These are phyloP conservation scores for Chaenogobius annularis DNA, from an alignment of 2,113 vertebrate species.

Conservation along the genomic window DNA sequence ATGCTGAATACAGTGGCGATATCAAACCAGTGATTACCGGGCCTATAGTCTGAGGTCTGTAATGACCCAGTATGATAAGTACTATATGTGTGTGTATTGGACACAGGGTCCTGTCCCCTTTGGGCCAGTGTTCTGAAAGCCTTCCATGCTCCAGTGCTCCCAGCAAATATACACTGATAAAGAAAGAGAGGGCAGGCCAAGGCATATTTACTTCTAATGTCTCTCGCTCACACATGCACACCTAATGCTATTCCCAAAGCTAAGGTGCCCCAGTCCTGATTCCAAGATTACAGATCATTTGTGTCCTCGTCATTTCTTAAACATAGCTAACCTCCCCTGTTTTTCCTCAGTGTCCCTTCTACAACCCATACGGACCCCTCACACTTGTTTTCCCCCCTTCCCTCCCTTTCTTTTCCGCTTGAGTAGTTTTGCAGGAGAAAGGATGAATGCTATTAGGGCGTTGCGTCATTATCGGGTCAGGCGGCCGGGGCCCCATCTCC, in stretches of 20 bases:
- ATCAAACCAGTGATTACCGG: slow-evolving; percentile 69
- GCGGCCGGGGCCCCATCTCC: slow-evolving; percentile 71
- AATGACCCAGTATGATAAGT: slow-evolving; percentile 78
- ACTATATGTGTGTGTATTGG: slow-evolving; percentile 50
- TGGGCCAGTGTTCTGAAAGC: slow-evolving; percentile 77
- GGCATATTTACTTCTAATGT: slow-evolving; percentile 70
- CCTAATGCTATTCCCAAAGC: slow-evolving; percentile 45
- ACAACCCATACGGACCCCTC: slow-evolving; percentile 39
- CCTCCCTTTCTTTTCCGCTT: slow-evolving; percentile 66
- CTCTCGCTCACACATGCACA: slow-evolving; percentile 35
- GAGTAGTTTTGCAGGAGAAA: slow-evolving; percentile 74
- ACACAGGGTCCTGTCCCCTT: slow-evolving; percentile 65
- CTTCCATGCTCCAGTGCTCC: slow-evolving; percentile 75
- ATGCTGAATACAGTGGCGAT: slow-evolving; percentile 65
- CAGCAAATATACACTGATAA: slow-evolving; percentile 80
- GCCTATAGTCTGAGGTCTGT: slow-evolving; percentile 75
- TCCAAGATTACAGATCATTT: slow-evolving; percentile 72
- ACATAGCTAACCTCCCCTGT: slow-evolving; percentile 62
- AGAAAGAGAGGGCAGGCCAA: slow-evolving; percentile 68
- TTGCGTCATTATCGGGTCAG: slow-evolving; percentile 77
- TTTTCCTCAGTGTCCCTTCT: slow-evolving; percentile 35
- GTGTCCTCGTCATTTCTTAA: slow-evolving; percentile 69
- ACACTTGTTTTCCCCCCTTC: slow-evolving; percentile 31
- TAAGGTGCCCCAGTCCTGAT: slow-evolving; percentile 52
- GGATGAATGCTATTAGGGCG: slow-evolving; percentile 77